Evolutionary conservation across 1,140 invertebrate species (phyloP).

Genomic region (Heliothis virescens): DNA sequence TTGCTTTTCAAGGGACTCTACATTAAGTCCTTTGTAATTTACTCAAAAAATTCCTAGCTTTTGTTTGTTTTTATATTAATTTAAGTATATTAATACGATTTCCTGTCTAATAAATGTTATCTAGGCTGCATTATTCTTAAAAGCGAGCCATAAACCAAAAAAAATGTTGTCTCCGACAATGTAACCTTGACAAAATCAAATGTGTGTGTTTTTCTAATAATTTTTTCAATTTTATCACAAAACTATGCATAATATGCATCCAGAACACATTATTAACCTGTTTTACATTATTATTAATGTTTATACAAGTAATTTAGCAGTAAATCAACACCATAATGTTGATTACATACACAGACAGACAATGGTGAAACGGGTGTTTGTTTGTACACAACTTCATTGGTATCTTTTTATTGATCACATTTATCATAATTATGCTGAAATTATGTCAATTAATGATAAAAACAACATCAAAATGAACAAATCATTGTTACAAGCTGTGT

Average conservation of each 20-base stretch:
- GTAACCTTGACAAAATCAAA: slow-evolving; percentile 20
- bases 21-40: neutral
- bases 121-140: no score
- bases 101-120: no score
- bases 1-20: neutral
- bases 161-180: neutral
- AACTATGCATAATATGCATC: neutral
- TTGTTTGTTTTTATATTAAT: neutral
- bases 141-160: no score
- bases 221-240: neutral
- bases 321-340: neutral
- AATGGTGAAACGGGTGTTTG: neutral
- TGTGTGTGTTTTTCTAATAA: neutral
- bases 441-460: neutral
- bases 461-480: neutral
- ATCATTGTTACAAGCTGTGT: slow-evolving; percentile 17
- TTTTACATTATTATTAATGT: neutral
- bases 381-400: neutral
- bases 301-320: neutral
- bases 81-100: no score
- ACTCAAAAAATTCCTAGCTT: neutral
- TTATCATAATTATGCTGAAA: neutral
- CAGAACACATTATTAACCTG: neutral
- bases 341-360: neutral
- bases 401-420: neutral